These are phyloP conservation scores for Arctia plantaginis DNA, from an alignment of 2,888 invertebrate species.

Conservation along the genomic window DNA sequence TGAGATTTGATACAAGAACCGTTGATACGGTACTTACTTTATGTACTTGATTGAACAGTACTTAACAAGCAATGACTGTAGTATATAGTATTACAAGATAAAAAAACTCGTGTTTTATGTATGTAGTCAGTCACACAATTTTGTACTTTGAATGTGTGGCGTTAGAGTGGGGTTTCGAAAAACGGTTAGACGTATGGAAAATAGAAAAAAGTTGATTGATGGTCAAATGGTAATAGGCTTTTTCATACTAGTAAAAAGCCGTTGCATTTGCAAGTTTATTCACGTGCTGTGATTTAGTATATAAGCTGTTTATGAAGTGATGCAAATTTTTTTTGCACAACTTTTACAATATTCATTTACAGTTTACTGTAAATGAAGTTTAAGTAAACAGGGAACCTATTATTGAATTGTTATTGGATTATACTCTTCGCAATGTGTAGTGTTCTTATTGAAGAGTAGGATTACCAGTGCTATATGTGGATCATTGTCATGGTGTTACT, in stretches of 20 bases:
- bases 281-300: background rate
- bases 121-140: background rate
- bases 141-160: background rate
- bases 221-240: conserved; percentile 6
- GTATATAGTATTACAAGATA: conserved; percentile 22
- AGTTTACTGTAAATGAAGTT: background rate
- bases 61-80: conserved; percentile 39
- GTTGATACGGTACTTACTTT: conserved; percentile 40
- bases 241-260: conserved; percentile 7
- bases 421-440: too few relatives aligned
- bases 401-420: background rate
- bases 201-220: conserved; percentile 19
- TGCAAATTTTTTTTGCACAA: background rate
- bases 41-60: conserved; percentile 35
- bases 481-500: too few relatives aligned
- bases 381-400: background rate
- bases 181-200: background rate
- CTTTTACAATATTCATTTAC: background rate
- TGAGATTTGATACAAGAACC: conserved; percentile 33
- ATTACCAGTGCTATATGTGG: too few relatives aligned
- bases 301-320: background rate
- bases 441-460: too few relatives aligned
- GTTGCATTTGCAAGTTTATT: background rate
- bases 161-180: background rate
- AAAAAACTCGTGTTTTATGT: conserved; percentile 13